Conservation (phyloP, 1,140 invertebrate genomes). For the Kradibia gibbosae region DNA sequence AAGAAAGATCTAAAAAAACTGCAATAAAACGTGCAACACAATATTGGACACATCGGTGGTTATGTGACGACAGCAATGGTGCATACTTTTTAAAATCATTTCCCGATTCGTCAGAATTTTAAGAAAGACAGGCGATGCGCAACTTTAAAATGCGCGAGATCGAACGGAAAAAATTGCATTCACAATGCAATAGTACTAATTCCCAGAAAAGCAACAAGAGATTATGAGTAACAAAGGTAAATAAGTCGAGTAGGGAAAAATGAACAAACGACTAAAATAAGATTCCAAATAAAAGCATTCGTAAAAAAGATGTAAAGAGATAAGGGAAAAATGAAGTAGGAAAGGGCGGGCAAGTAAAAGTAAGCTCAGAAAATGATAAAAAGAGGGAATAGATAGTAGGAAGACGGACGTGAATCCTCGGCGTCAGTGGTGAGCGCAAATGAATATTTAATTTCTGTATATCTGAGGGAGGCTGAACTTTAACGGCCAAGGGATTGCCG, state of each 20-base stretch:
- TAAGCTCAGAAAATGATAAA: not conserved
- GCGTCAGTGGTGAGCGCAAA: conserved; percentile 56
- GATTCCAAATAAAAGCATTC: not conserved
- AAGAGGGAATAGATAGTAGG: not conserved
- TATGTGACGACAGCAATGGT: no score
- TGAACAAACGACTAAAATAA: not conserved
- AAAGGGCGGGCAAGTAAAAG: not conserved
- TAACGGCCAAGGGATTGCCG: conserved; percentile 35
- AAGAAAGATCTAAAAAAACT: no score
- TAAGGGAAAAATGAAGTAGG: not conserved
- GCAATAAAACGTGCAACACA: no score
- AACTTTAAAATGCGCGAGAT: not conserved
- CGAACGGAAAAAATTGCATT: not conserved
- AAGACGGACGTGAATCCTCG: conserved; percentile 36
- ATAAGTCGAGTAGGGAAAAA: not conserved
- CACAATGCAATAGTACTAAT: not conserved
- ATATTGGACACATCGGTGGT: no score
- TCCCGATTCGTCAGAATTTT: not conserved
- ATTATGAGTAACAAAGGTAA: not conserved
- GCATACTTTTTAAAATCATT: no score
- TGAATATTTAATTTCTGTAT: conserved; percentile 68
- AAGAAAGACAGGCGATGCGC: not conserved
- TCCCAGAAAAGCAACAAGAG: not conserved
- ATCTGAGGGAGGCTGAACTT: conserved; percentile 58
- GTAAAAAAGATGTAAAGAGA: not conserved